Evolutionary conservation across 2,113 vertebrate genomes (phyloP).

Genomic region (Motacilla alba): DNA sequence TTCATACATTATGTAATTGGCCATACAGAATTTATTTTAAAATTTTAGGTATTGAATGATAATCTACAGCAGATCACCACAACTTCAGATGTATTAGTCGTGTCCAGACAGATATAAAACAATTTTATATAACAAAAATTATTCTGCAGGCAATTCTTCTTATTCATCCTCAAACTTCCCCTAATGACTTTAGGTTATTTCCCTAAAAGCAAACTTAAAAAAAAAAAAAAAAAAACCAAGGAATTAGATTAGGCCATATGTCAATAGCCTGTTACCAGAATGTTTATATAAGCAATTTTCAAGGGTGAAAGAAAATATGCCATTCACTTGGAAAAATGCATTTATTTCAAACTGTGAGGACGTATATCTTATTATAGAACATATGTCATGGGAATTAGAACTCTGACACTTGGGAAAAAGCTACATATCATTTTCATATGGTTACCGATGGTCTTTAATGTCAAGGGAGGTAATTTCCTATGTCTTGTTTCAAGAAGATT

Average conservation of each 20-base stretch:
- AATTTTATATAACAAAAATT: neutral
- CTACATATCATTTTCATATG: neutral
- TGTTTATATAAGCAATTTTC: conserved; percentile 34
- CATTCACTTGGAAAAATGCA: neutral
- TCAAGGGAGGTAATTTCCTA: neutral
- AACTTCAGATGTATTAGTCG: neutral
- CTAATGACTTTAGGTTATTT: neutral
- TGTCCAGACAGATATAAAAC: neutral
- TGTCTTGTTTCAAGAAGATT: neutral
- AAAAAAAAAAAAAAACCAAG: neutral
- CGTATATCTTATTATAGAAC: conserved; percentile 28
- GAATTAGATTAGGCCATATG: conserved; percentile 8
- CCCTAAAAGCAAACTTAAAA: neutral
- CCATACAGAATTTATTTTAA: neutral
- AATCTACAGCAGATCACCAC: neutral
- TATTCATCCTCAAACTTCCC: neutral
- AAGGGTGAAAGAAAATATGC: conserved; percentile 41
- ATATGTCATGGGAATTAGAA: conserved; percentile 9
- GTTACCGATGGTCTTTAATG: neutral
- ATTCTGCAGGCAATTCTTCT: neutral
- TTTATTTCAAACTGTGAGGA: conserved; percentile 15
- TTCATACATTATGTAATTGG: neutral
- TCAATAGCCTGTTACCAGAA: conserved; percentile 29
- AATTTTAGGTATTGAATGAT: neutral
- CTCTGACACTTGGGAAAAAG: neutral